Base-by-base conservation (phyloP, 2,888 invertebrate species). In the Bombylius discolor region DNA sequence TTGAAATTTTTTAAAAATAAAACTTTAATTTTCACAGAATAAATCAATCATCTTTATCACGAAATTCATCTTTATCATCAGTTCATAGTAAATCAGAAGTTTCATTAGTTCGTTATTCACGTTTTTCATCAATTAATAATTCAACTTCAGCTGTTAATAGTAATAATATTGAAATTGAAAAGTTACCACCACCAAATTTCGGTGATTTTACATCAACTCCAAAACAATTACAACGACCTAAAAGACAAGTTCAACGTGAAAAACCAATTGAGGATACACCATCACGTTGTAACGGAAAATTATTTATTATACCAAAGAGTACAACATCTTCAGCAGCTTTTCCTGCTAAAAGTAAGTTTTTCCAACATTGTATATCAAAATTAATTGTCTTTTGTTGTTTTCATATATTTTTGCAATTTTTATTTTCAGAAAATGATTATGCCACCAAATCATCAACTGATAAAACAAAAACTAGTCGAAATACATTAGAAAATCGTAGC, bases 51-150 rank as follows among this genome's bases (percentile, higher is more conserved):
- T 48, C 51, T 8, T 33, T 48, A 12, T 47, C 51, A 44, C 53
- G 56, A 6, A 53, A 47, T 32, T 47, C 56, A 45, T 53, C 53
- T 7, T 13, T 47, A n/a, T 42, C 56, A 47, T 56, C 56, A 1
- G 23, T 50, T 1, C 56, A 56, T 14, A 39, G 53, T 13, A 56
- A 56, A 33, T 46, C 44, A 14, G 53, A 46, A 46, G 51, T 49
- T 39, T 42, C 56, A 5, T 14, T 56, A 23, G 31, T 56, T 11
- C 53, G 56, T 44, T 23, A 34, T 32, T 23, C 42, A 33, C 47
- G 56, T 14, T n/a, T 56, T 9, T 42, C 56, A n/a, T 55, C 57
- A 57, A 45, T 56, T 59, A 60, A 60, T 61, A 55, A n/a, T 36
- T 36, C 12, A n/a, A 39, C 14, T 23, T 6, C 39, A 11, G 36